Evolutionary conservation across 2,888 invertebrate genomes (phyloP).

Genomic region (Chloromyia formosa): DNA sequence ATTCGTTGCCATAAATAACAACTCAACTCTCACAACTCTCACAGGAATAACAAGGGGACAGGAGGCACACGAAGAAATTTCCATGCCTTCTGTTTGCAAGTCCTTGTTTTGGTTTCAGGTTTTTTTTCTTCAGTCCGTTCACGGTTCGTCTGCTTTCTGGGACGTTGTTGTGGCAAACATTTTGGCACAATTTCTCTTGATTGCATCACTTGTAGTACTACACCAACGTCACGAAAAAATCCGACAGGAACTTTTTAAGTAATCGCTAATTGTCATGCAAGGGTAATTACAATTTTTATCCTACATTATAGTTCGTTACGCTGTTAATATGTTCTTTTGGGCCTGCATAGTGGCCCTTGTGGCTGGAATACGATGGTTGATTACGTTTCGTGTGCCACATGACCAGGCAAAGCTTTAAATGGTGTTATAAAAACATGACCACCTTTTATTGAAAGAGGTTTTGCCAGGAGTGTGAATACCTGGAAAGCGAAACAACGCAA

Average conservation of each 20-base stretch:
- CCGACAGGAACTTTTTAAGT: constrained; percentile 18
- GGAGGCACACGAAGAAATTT: not conserved
- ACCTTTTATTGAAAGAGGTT: no score
- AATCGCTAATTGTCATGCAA: constrained; percentile 42
- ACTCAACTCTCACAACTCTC: not conserved
- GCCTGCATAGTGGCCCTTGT: no score
- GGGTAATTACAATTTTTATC: constrained; percentile 36
- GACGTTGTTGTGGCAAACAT: constrained; percentile 4
- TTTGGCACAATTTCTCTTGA: constrained; percentile 35
- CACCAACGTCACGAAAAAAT: not conserved
- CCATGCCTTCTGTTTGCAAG: not conserved
- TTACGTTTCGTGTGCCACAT: no score
- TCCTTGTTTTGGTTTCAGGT: not conserved
- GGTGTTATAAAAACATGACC: no score
- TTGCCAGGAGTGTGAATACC: no score
- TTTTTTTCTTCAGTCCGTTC: not conserved
- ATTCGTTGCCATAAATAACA: constrained; percentile 13
- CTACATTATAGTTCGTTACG: not conserved
- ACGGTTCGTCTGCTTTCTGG: not conserved
- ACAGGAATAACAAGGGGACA: not conserved
- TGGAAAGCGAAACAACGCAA: no score
- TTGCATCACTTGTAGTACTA: constrained; percentile 27
- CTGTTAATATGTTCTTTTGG: not conserved
- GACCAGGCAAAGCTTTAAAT: no score
- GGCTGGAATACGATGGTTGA: no score